These are phyloP conservation scores for Peromyscus attwateri DNA, from an alignment of 2,797 vertebrate genomes.

Conservation along the genomic window DNA sequence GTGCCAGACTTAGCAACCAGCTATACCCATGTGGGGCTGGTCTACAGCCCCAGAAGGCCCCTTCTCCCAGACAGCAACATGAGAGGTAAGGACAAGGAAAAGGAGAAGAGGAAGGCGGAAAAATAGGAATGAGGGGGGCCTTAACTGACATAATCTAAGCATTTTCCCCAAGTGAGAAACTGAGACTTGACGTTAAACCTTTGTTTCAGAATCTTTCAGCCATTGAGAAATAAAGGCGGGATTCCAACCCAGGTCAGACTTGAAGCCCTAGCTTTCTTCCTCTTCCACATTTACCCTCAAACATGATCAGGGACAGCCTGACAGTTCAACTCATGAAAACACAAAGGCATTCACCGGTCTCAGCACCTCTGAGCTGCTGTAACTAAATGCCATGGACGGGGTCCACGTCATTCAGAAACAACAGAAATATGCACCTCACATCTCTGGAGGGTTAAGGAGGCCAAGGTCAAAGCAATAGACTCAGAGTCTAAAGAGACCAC, in stretches of 20 bases:
- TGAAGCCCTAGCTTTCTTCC: neutral
- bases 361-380: neutral
- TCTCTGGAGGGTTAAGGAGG: neutral
- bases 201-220: neutral
- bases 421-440: neutral
- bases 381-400: neutral
- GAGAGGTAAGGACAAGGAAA: neutral
- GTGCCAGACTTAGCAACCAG: neutral
- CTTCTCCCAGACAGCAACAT: neutral
- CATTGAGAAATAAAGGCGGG: neutral
- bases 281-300: neutral
- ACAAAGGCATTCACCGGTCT: neutral
- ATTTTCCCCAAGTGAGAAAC: neutral
- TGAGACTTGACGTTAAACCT: neutral
- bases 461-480: neutral
- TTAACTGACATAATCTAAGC: neutral
- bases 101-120: too few species aligned
- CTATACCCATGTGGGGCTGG: neutral
- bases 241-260: neutral
- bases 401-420: neutral
- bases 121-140: fast-evolving
- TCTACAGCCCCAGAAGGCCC: neutral
- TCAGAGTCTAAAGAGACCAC: neutral
- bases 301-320: neutral
- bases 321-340: neutral